Percentiles rank a stretch among this genome's conserved stretches.
These are phyloP conservation scores for Ernsta delagoae DNA, from an alignment of 2,888 invertebrate genomes.

Conservation along the genomic window DNA sequence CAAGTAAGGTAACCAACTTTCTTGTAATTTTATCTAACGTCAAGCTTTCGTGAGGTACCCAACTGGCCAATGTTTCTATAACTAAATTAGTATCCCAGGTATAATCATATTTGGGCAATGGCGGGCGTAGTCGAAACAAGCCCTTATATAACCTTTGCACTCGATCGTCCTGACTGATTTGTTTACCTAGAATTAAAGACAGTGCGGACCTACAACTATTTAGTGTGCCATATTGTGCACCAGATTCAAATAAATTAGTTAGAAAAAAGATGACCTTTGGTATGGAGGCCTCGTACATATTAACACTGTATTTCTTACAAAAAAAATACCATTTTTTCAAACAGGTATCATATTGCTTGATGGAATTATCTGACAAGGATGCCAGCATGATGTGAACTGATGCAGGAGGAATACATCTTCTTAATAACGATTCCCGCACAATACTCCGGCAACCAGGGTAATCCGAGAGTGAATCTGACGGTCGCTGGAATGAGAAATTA, in stretches of 20 bases:
- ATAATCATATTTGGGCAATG: constrained; percentile 34
- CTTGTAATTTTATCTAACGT: constrained; percentile 28
- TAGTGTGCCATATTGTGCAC: constrained; percentile 32
- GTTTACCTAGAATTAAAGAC: constrained; percentile 24
- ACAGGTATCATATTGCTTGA: constrained; percentile 14
- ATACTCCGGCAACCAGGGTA: constrained; percentile 26
- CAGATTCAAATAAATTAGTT: constrained; percentile 23
- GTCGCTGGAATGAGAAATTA: constrained; percentile 17
- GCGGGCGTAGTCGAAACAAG: constrained; percentile 31
- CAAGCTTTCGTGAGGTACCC: constrained; percentile 22
- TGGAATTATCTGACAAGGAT: constrained; percentile 9
- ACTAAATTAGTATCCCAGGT: constrained; percentile 36
- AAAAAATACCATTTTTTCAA: constrained; percentile 14
- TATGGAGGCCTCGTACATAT: constrained; percentile 20
- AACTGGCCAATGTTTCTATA: constrained; percentile 20
- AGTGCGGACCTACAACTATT: constrained; percentile 37
- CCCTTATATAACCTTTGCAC: constrained; percentile 36
- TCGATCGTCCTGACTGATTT: constrained; percentile 22
- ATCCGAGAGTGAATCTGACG: constrained; percentile 5
- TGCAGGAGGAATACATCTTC: neutral
- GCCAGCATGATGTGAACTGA: constrained; percentile 15
- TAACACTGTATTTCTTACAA: constrained; percentile 12
- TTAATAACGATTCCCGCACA: constrained; percentile 8
- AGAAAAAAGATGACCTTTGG: constrained; percentile 22
- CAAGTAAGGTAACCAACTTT: constrained; percentile 24